A percentile compares a stretch with the other conserved stretches of the same genome.
Conservation (phyloP, 2,888 invertebrate species). For the Temnothorax unifasciatus region DNA sequence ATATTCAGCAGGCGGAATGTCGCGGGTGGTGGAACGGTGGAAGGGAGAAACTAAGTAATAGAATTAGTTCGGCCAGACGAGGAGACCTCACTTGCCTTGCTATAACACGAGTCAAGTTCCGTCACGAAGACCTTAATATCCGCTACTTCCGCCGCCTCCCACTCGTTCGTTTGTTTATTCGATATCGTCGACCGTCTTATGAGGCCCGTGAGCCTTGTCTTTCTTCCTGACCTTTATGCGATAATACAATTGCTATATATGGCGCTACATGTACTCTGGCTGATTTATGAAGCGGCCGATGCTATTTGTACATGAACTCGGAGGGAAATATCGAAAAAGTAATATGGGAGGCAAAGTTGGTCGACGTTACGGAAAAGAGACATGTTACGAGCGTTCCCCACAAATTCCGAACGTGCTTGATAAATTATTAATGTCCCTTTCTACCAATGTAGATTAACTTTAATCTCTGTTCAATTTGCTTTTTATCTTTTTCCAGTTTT, state of each 20-base stretch:
- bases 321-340: slow-evolving; percentile 10
- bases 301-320: neutral
- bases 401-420: neutral
- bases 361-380: neutral
- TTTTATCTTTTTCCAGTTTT: no score
- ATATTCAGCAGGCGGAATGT: slow-evolving; percentile 44
- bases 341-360: neutral
- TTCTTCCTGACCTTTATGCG: slow-evolving; percentile 69
- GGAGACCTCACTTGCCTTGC: slow-evolving; percentile 74
- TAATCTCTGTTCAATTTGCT: no score
- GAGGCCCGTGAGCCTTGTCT: slow-evolving; percentile 53
- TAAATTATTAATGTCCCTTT: neutral
- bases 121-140: slow-evolving; percentile 80
- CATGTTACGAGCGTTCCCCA: neutral
- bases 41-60: slow-evolving; percentile 75
- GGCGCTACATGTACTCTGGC: slow-evolving; percentile 9
- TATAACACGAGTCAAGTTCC: slow-evolving; percentile 77
- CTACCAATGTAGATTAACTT: no score
- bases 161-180: slow-evolving; percentile 80
- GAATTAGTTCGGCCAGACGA: slow-evolving; percentile 79
- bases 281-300: slow-evolving; percentile 19
- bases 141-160: slow-evolving; percentile 80
- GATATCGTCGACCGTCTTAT: slow-evolving; percentile 76
- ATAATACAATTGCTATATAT: slow-evolving; percentile 65
- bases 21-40: slow-evolving; percentile 67